Percentiles rank a stretch among this genome's conserved stretches.
These are phyloP conservation scores for Schizaphis graminum DNA, from an alignment of 2,888 invertebrate species.

Conservation along the genomic window DNA sequence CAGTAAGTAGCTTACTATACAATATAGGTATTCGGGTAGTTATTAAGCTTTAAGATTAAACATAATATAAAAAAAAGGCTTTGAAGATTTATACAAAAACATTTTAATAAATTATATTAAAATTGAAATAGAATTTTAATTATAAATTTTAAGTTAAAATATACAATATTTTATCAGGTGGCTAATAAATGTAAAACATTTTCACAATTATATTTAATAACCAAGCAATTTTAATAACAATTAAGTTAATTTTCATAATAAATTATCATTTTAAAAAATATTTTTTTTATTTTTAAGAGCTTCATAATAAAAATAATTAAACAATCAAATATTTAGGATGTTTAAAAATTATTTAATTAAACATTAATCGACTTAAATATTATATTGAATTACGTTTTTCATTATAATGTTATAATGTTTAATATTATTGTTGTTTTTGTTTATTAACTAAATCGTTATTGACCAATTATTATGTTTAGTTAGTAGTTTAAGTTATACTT, in stretches of 20 bases:
- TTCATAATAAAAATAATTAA: neutral
- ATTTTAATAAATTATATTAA: neutral
- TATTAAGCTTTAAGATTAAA: neutral
- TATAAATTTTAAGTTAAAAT: neutral
- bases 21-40: neutral
- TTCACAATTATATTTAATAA: neutral
- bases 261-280: neutral
- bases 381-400: neutral
- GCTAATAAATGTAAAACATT: neutral
- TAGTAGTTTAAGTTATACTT: too few species aligned
- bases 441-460: neutral
- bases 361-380: neutral
- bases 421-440: neutral
- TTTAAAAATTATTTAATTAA: neutral
- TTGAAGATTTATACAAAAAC: neutral
- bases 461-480: neutral
- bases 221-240: neutral
- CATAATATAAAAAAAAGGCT: neutral
- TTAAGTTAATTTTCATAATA: neutral
- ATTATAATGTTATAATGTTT: neutral
- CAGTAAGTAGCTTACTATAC: neutral
- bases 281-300: neutral
- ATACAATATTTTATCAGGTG: neutral
- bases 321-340: neutral
- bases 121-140: neutral